Conservation (phyloP, 2,888 invertebrate species). For the Ophonus ardosiacus region DNA sequence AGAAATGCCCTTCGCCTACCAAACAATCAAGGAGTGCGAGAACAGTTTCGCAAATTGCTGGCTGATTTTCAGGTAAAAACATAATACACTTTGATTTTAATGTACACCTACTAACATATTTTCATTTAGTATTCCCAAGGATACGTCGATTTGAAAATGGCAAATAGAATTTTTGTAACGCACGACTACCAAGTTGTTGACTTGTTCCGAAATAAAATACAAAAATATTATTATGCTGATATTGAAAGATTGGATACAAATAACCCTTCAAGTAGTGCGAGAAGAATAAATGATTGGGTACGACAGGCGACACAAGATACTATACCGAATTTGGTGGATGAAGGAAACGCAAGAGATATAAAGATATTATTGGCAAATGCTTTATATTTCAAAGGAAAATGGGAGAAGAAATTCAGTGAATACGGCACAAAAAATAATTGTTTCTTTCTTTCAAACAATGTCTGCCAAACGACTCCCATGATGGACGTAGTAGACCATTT, state of each 20-base stretch:
- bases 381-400: slow-evolving; percentile 87
- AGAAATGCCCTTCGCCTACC: slow-evolving; percentile 78
- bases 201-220: slow-evolving; percentile 75
- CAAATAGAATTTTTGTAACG: slow-evolving; percentile 77
- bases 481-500: slow-evolving; percentile 83
- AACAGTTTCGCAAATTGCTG: slow-evolving; percentile 67
- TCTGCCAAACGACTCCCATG: slow-evolving; percentile 81
- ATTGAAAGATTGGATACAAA: slow-evolving; percentile 77
- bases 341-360: slow-evolving; percentile 76
- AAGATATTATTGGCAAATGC: slow-evolving; percentile 86
- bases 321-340: slow-evolving; percentile 78
- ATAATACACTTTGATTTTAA: not conserved
- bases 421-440: slow-evolving; percentile 77
- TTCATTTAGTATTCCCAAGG: slow-evolving; percentile 2
- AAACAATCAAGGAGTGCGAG: slow-evolving; percentile 66
- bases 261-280: slow-evolving; percentile 74
- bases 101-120: not conserved
- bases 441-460: slow-evolving; percentile 81
- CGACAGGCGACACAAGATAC: slow-evolving; percentile 78
- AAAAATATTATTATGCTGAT: slow-evolving; percentile 77
- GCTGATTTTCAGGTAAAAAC: slow-evolving; percentile 68
- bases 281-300: slow-evolving; percentile 81
- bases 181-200: slow-evolving; percentile 71
- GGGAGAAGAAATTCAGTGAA: slow-evolving; percentile 83
- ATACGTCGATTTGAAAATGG: slow-evolving; percentile 72